These are phyloP conservation scores for Anniella stebbinsi DNA, from an alignment of 2,797 vertebrate genomes.

Conservation along the genomic window DNA sequence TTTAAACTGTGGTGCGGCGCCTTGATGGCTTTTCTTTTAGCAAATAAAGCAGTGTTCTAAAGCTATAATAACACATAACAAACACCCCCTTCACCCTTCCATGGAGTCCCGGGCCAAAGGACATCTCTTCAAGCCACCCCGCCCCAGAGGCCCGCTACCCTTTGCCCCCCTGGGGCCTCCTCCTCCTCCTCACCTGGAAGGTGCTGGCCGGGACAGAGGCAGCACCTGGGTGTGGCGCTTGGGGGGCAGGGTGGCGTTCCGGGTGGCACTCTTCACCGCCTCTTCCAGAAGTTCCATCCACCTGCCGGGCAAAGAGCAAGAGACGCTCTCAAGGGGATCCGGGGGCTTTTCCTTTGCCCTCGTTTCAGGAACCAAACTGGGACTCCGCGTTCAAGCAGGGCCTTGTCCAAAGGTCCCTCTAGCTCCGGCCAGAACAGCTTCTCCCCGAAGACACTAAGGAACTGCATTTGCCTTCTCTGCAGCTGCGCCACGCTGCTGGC, in stretches of 20 bases:
- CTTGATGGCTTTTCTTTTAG: no score
- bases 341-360: no score
- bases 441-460: no score
- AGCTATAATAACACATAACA: no score
- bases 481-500: neutral
- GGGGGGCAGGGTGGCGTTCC: constrained; percentile 46
- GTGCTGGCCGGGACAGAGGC: neutral
- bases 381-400: no score
- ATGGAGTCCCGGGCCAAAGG: neutral
- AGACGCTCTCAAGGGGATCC: neutral
- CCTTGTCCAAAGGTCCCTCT: no score
- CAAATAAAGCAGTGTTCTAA: no score
- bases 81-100: neutral
- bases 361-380: no score
- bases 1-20: no score
- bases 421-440: no score
- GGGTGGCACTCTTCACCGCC: constrained; percentile 67
- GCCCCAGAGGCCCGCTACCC: neutral
- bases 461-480: neutral
- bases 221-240: constrained; percentile 55
- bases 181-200: constrained; percentile 74
- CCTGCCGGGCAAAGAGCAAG: constrained; percentile 46
- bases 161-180: neutral
- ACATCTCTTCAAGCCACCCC: neutral
- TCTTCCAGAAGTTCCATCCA: constrained; percentile 82